These are phyloP conservation scores for Platycnemis pennipes DNA, from an alignment of 2,888 invertebrate genomes.

Conservation along the genomic window DNA sequence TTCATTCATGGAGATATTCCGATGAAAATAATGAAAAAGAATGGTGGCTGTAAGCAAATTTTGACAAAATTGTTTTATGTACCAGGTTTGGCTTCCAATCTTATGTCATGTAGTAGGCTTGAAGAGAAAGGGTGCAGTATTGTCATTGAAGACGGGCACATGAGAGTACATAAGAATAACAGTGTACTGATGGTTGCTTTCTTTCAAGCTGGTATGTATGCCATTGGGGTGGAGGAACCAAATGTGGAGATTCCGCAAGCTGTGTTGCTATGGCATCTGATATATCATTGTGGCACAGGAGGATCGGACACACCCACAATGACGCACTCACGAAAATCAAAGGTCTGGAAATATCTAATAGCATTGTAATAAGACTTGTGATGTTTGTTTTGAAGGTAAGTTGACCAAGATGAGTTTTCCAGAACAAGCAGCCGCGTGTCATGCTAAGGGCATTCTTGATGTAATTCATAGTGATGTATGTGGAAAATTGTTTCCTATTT, in stretches of 20 bases:
- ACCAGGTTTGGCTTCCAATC: neutral
- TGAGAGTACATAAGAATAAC: neutral
- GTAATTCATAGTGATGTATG: neutral
- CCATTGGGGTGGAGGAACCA: neutral
- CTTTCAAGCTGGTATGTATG: neutral
- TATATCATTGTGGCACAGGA: neutral
- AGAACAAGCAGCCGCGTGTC: neutral
- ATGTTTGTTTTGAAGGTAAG: too few species aligned
- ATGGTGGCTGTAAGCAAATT: neutral
- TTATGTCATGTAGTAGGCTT: neutral
- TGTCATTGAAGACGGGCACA: neutral
- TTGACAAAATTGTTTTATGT: neutral
- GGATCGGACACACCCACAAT: neutral
- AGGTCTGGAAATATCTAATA: neutral
- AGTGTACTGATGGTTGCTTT: neutral
- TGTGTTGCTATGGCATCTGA: neutral
- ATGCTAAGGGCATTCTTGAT: neutral
- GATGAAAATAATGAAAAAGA: neutral
- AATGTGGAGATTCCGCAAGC: neutral
- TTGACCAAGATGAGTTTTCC: neutral
- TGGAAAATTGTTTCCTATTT: neutral
- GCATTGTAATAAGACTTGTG: neutral
- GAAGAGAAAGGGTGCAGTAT: neutral
- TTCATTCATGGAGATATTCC: neutral
- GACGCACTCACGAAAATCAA: neutral